Conservation (phyloP, 2,888 invertebrate genomes). For the Beris morrisii region DNA sequence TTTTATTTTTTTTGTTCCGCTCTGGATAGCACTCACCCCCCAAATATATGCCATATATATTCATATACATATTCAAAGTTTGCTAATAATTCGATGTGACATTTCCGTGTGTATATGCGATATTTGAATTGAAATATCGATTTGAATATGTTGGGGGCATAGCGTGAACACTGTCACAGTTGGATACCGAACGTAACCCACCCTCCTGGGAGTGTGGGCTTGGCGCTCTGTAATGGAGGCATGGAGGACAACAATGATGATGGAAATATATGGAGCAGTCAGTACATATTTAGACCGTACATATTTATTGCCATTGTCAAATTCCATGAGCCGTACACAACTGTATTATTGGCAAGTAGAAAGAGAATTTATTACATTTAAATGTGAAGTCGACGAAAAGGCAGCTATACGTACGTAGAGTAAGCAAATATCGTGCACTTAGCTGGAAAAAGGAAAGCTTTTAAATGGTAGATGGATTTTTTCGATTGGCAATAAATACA, state of each 20-base stretch:
- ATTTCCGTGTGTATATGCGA: constrained; percentile 9
- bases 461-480: too few species aligned
- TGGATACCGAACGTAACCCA: not conserved
- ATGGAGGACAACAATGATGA: constrained; percentile 12
- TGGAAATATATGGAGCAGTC: constrained; percentile 6
- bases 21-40: too few species aligned
- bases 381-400: too few species aligned
- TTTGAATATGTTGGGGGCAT: not conserved
- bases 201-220: not conserved
- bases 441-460: too few species aligned
- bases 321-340: constrained; percentile 16
- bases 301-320: constrained; percentile 28
- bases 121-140: constrained; percentile 13
- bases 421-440: too few species aligned
- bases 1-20: too few species aligned
- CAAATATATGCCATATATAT: too few species aligned
- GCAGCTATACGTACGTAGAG: too few species aligned
- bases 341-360: constrained; percentile 9
- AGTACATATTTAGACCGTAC: constrained; percentile 1
- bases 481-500: too few species aligned
- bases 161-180: constrained; percentile 10
- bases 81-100: not conserved
- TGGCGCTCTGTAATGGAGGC: not conserved
- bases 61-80: too few species aligned
- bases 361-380: too few species aligned